phyloP scores from a whole-genome alignment of 92 coral and sea anemone species.

The Epizoanthus ramosus region DNA sequence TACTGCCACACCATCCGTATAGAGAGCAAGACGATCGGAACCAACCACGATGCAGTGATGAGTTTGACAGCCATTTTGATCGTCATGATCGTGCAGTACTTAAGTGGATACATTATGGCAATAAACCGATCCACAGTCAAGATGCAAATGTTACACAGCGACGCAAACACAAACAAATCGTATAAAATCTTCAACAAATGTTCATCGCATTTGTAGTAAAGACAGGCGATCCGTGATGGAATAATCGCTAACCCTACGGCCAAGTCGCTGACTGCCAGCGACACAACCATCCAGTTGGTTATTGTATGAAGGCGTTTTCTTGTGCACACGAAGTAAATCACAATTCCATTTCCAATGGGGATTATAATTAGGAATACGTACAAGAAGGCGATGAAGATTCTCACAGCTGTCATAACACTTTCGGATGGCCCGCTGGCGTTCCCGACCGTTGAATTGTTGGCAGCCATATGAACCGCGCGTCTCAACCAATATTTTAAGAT shows the following conservation, averaged over 20 bases:
- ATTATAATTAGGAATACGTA: constrained; percentile 57
- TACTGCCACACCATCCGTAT: constrained; percentile 74
- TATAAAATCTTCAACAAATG: constrained; percentile 67
- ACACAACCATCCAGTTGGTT: constrained; percentile 76
- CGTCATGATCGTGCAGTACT: constrained; percentile 52
- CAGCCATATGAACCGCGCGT: background rate
- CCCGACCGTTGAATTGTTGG: constrained; percentile 8
- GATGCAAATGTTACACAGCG: constrained; percentile 78
- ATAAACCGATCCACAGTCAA: constrained; percentile 67
- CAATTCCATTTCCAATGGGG: constrained; percentile 71
- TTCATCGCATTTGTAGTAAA: constrained; percentile 67
- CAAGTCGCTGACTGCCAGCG: constrained; percentile 77
- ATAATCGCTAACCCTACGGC: constrained; percentile 71
- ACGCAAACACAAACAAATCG: constrained; percentile 79
- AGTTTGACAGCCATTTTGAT: constrained; percentile 48
- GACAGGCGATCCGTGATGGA: constrained; percentile 78
- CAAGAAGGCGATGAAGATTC: constrained; percentile 54
- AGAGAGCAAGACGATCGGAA: constrained; percentile 65
- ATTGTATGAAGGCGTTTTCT: constrained; percentile 72
- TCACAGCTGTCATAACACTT: constrained; percentile 40
- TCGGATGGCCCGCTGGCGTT: background rate
- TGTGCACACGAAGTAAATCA: constrained; percentile 64
- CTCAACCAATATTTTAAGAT: too few relatives aligned
- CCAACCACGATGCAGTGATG: constrained; percentile 66
- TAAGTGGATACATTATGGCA: constrained; percentile 55